These are phyloP conservation scores for Diachrysia chrysitis DNA, from an alignment of 2,888 invertebrate genomes.

Conservation along the genomic window DNA sequence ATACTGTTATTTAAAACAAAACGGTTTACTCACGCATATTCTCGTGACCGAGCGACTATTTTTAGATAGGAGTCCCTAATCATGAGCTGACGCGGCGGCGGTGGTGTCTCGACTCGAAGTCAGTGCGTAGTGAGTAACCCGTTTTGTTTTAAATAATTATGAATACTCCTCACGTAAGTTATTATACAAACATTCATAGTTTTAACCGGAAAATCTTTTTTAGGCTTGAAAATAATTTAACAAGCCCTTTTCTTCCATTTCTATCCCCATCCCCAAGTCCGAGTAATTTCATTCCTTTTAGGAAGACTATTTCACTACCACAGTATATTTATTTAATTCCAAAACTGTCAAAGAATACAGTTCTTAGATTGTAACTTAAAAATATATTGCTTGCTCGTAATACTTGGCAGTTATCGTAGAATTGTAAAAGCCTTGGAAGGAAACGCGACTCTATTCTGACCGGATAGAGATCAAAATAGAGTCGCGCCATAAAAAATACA, in stretches of 20 bases:
- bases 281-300: background rate
- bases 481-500: too few species aligned
- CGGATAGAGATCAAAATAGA: background rate
- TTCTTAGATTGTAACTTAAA: conserved; percentile 1
- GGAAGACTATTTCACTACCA: background rate
- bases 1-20: too few species aligned
- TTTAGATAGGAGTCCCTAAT: too few species aligned
- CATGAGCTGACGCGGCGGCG: too few species aligned
- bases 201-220: background rate
- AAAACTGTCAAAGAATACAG: background rate
- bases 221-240: background rate
- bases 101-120: too few species aligned
- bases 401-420: background rate
- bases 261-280: background rate
- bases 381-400: background rate
- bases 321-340: background rate
- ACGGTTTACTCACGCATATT: too few species aligned
- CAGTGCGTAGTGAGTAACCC: too few species aligned
- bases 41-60: too few species aligned
- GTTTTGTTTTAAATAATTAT: too few species aligned
- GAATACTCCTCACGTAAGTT: too few species aligned
- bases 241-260: background rate
- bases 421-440: background rate
- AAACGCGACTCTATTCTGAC: background rate
- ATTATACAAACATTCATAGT: too few species aligned